Base-by-base conservation (phyloP, 1,140 invertebrate species). In the Frieseomelitta varia region DNA sequence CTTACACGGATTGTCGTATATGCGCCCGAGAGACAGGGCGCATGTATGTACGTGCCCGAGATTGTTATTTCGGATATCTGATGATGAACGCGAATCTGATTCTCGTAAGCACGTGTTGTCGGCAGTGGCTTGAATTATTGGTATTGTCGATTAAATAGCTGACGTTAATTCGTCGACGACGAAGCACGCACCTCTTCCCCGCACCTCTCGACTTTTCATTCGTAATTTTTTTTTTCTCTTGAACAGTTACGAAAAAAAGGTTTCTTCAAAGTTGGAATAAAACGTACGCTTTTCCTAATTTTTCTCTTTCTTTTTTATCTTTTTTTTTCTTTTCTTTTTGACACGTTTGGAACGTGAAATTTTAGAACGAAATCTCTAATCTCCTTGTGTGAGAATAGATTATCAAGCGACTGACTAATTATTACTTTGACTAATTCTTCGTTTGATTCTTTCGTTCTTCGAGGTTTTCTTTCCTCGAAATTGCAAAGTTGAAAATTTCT, bases 1-100 rank as follows among this genome's bases (percentile, higher is more conserved):
- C 87, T 89, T 89, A 89, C 88, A 88, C 88, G 88, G 84, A 89
- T 89, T 88, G 88, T 89, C 88, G 84, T 89, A 86, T 88, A 81
- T 63, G 79, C 63, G 77, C 61, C 67, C 75, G 87, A 68, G 87
- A 81, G 77, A 84, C 67, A 73, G 77, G 76, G 58, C 39, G 51
- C 58, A 74, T 65, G 85, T 71, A 84, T 84, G 81, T 79, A 84
- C 84, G 87, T 78, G 73, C 78, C 81, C 73, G 88, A 88, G 87
- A 89, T 88, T 89, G 87, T 88, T 88, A 89, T 89, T 89, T 88
- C 84, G 87, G 87, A 85, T 85, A 88, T 85, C 79, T 87, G 85
- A 88, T 88, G 87, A 88, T 81, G 87, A 88, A 88, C 87, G 87
- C 72, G 87, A 88, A 88, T 88, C 87, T 87, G 87, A 88, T 88